Evolutionary conservation across 2,113 vertebrate genomes (phyloP).

Genomic region (Furnarius figulus): DNA sequence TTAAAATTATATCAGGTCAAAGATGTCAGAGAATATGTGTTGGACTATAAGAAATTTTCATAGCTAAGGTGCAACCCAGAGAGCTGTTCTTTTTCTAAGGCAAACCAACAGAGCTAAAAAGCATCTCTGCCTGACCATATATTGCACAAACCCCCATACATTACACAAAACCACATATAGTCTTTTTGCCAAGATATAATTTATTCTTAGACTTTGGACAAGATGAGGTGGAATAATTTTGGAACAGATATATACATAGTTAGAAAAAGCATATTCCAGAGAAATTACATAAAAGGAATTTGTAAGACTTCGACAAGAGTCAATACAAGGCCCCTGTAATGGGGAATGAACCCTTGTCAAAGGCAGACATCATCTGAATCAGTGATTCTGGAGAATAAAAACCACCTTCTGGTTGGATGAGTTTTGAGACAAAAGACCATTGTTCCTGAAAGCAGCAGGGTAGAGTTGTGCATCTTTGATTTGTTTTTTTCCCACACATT

Average conservation of each 20-base stretch:
- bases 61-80: not conserved
- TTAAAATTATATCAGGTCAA: not conserved
- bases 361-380: constrained; percentile 25
- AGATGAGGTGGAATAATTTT: not conserved
- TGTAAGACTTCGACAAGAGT: not conserved
- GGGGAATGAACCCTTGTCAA: not conserved
- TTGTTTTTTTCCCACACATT: not conserved
- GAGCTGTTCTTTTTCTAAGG: not conserved
- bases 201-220: not conserved
- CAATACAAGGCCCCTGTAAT: not conserved
- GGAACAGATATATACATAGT: not conserved
- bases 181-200: not conserved
- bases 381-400: constrained; percentile 28
- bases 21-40: not conserved
- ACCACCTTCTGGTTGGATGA: constrained; percentile 37
- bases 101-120: not conserved
- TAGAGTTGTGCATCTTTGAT: not conserved
- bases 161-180: fast-evolving
- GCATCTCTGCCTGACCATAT: not conserved
- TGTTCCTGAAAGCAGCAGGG: not conserved
- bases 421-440: not conserved
- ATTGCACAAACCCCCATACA: not conserved
- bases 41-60: not conserved
- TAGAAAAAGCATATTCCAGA: not conserved
- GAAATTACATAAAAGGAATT: not conserved